A percentile compares a stretch with the other conserved stretches of the same genome.
Evolutionary conservation across 2,113 vertebrate genomes (phyloP).

Genomic region (Chloropsis hardwickii): DNA sequence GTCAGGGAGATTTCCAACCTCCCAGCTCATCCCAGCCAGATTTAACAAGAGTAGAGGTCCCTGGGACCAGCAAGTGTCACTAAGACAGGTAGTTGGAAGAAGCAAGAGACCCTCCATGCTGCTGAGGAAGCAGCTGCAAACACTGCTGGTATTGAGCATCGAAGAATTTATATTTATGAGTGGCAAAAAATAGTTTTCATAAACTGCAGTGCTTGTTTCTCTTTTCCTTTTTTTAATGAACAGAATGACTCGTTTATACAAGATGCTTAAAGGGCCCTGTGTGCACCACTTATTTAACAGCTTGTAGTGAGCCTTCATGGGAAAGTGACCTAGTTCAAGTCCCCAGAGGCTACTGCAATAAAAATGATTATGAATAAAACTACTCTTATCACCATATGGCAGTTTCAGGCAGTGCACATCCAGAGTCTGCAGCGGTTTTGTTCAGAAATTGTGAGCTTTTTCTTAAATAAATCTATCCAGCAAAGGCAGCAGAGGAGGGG

Average conservation of each 20-base stretch:
- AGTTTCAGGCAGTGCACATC: conserved; percentile 6
- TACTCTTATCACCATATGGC: conserved; percentile 57
- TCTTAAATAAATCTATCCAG: background rate
- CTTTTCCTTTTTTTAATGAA: background rate
- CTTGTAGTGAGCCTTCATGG: conserved; percentile 36
- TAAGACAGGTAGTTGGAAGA: background rate
- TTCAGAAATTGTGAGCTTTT: conserved; percentile 24
- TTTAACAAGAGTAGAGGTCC: background rate
- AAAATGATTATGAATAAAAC: conserved; percentile 50
- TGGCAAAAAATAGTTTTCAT: conserved; percentile 1
- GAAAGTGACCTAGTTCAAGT: conserved; percentile 66
- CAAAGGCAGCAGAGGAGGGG: background rate
- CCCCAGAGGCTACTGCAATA: conserved; percentile 34
- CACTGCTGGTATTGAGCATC: background rate
- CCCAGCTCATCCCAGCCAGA: background rate
- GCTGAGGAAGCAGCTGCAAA: conserved; percentile 7
- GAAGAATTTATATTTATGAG: conserved; percentile 27
- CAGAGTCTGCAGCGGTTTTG: background rate
- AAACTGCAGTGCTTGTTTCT: background rate
- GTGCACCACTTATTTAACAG: conserved; percentile 2
- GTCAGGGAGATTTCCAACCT: background rate
- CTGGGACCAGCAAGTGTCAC: background rate
- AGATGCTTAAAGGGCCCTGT: background rate
- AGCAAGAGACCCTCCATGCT: background rate
- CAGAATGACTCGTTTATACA: background rate